Evolutionary conservation across 1,140 invertebrate species (phyloP).

Genomic region (Drosophila lacertosa): DNA sequence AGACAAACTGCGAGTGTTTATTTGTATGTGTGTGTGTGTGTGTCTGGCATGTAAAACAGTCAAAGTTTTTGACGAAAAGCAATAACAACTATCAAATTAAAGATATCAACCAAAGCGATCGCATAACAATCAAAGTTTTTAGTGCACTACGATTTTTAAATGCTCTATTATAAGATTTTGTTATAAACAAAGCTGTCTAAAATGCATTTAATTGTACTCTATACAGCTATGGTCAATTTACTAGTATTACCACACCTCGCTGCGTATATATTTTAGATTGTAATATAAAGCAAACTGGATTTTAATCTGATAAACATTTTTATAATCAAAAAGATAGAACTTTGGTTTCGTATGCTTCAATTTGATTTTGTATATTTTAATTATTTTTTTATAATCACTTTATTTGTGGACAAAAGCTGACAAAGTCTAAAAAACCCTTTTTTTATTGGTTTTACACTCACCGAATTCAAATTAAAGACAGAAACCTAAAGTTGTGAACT

Average conservation of each 20-base stretch:
- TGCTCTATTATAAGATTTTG: conserved; percentile 19
- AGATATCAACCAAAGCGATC: conserved; percentile 28
- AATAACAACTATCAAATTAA: conserved; percentile 40
- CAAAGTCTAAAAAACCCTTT: conserved; percentile 7
- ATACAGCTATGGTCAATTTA: no score
- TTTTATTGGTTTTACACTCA: conserved; percentile 18
- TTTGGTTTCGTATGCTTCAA: no score
- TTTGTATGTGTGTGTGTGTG: conserved; percentile 12
- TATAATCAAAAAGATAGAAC: no score
- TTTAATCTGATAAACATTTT: no score
- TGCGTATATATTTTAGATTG: no score
- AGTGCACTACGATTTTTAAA: conserved; percentile 1
- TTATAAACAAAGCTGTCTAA: no score
- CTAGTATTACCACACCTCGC: no score
- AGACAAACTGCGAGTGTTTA: background rate
- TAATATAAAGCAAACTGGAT: no score
- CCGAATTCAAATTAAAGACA: conserved; percentile 36
- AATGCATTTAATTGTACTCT: no score
- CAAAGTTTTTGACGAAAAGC: conserved; percentile 42
- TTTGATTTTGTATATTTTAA: no score
- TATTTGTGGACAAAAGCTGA: background rate
- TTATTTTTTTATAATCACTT: no score
- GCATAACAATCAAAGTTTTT: conserved; percentile 8
- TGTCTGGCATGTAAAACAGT: conserved; percentile 48
- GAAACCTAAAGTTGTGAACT: conserved; percentile 41